Conservation (phyloP, 1,140 invertebrate genomes). For the Nomia melanderi region DNA sequence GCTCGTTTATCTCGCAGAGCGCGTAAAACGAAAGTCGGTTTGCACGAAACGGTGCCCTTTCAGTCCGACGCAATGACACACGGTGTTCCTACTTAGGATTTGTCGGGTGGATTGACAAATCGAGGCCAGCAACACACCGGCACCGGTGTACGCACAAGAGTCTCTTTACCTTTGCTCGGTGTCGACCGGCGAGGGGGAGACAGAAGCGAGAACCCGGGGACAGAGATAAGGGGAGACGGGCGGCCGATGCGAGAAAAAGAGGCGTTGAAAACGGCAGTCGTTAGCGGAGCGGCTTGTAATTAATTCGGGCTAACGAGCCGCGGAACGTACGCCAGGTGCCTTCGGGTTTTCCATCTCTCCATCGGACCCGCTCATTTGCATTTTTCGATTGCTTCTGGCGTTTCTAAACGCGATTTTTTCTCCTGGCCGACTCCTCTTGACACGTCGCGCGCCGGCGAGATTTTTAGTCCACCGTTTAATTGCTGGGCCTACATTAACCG, state of each 20-base stretch:
- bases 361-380: background rate
- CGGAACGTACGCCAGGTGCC: conserved; percentile 39
- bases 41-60: conserved; percentile 47
- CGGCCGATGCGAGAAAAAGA: conserved; percentile 54
- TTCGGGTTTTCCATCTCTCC: conserved; percentile 42
- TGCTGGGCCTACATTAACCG: too few relatives aligned
- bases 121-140: conserved; percentile 58
- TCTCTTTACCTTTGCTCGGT: conserved; percentile 29
- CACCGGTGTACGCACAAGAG: background rate
- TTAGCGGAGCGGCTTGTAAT: conserved; percentile 64
- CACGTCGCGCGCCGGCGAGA: too few relatives aligned
- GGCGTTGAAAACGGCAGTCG: conserved; percentile 67
- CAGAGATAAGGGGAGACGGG: background rate
- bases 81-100: conserved; percentile 64
- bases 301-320: conserved; percentile 66
- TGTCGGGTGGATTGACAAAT: conserved; percentile 68
- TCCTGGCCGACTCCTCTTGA: too few relatives aligned
- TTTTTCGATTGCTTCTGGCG: background rate
- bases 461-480: too few relatives aligned
- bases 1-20: too few relatives aligned
- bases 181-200: background rate
- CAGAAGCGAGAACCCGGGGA: conserved; percentile 8
- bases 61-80: conserved; percentile 54
- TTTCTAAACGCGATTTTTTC: background rate
- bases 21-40: conserved; percentile 13